Conservation (phyloP, 1,140 invertebrate species). For the Lordiphosa stackelbergi region DNA sequence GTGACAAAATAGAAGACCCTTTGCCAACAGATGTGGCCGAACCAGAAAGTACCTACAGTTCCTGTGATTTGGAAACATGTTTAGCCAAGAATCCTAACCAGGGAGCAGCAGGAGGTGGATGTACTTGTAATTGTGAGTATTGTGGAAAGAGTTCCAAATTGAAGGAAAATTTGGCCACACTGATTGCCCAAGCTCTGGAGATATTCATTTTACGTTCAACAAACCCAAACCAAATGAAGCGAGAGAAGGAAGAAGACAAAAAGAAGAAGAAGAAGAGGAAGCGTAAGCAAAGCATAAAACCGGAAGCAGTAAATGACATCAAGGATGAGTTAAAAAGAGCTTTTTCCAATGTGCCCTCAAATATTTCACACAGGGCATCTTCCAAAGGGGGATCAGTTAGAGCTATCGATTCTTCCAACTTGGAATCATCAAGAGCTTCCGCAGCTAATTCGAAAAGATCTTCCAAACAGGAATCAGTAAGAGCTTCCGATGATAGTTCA, state of each 20-base stretch:
- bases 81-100: background rate
- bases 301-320: too few relatives aligned
- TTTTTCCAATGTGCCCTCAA: too few relatives aligned
- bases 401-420: background rate
- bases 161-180: slow-evolving; percentile 11
- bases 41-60: background rate
- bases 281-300: too few relatives aligned
- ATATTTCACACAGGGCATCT: too few relatives aligned
- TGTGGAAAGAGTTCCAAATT: slow-evolving; percentile 12
- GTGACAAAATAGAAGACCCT: too few relatives aligned
- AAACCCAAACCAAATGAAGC: too few relatives aligned
- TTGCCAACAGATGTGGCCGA: too few relatives aligned
- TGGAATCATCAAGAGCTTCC: too few relatives aligned
- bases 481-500: background rate
- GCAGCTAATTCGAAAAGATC: background rate
- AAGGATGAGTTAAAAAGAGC: too few relatives aligned
- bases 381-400: too few relatives aligned
- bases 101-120: background rate
- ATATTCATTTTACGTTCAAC: slow-evolving; percentile 19
- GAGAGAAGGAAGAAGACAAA: background rate
- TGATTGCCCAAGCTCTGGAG: slow-evolving; percentile 34
- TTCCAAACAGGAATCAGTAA: background rate
- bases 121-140: slow-evolving; percentile 18
- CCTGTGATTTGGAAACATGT: background rate
- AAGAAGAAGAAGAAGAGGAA: background rate